Percentiles rank a stretch among this genome's conserved stretches.
These are phyloP conservation scores for Macrophya alboannulata DNA, from an alignment of 2,888 invertebrate genomes.

Conservation along the genomic window DNA sequence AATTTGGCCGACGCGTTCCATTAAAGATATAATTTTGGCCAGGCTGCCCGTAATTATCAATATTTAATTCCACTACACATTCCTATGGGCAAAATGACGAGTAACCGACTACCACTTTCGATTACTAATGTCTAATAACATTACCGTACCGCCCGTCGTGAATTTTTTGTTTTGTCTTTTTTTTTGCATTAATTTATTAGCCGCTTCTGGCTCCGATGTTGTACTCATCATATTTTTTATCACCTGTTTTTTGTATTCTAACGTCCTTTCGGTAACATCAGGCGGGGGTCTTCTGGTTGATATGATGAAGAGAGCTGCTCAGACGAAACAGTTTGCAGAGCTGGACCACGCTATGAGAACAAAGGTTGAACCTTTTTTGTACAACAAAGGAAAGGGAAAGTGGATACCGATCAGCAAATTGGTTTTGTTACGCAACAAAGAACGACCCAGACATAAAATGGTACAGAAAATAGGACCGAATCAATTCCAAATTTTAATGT, in stretches of 20 bases:
- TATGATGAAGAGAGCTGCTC: conserved; percentile 94
- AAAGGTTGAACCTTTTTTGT: conserved; percentile 95
- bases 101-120: conserved; percentile 21
- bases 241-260: not conserved
- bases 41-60: conserved; percentile 24
- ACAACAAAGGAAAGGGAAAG: conserved; percentile 95
- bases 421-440: conserved; percentile 93
- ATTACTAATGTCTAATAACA: not conserved
- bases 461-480: conserved; percentile 76
- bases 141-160: not conserved
- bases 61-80: conserved; percentile 36
- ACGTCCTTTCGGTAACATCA: conserved; percentile 68
- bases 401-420: conserved; percentile 95
- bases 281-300: conserved; percentile 96
- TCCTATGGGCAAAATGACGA: conserved; percentile 27
- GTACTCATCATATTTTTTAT: not conserved
- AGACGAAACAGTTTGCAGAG: conserved; percentile 95
- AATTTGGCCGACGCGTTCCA: conserved; percentile 52
- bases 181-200: not conserved
- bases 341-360: conserved; percentile 96
- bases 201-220: not conserved
- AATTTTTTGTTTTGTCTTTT: not conserved
- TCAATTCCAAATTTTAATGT: not conserved
- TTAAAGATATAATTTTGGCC: conserved; percentile 59
- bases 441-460: conserved; percentile 90